phyloP scores from a whole-genome alignment of 2,797 vertebrate species.

The Karalla daura region DNA sequence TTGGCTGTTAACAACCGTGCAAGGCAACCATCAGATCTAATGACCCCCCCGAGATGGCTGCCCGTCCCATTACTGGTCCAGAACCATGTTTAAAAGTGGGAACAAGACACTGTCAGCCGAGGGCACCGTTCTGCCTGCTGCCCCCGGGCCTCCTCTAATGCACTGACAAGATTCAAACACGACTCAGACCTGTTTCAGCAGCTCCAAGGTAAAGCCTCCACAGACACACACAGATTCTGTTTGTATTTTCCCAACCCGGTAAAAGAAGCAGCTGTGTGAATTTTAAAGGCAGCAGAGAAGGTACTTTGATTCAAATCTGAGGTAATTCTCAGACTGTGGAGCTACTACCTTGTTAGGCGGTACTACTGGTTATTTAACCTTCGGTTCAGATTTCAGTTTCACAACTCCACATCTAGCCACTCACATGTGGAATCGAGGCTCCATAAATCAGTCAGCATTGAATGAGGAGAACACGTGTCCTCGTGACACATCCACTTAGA shows the following conservation, averaged over 20 bases:
- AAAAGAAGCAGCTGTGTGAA: background rate
- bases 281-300: slow-evolving; percentile 6
- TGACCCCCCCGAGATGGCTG: slow-evolving; percentile 53
- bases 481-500: background rate
- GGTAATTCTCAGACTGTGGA: background rate
- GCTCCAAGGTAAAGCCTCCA: slow-evolving; percentile 1
- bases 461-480: no score
- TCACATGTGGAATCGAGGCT: background rate
- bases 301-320: slow-evolving; percentile 5
- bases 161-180: background rate
- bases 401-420: background rate
- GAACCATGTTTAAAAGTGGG: slow-evolving; percentile 52
- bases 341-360: slow-evolving; percentile 8
- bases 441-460: no score
- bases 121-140: slow-evolving; percentile 2
- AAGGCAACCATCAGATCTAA: slow-evolving; percentile 65
- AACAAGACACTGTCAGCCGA: slow-evolving; percentile 15
- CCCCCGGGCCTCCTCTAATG: slow-evolving; percentile 1
- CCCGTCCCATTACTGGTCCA: slow-evolving; percentile 51
- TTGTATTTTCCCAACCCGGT: background rate
- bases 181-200: background rate
- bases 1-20: slow-evolving; percentile 61
- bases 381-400: slow-evolving; percentile 15
- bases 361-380: slow-evolving; percentile 18
- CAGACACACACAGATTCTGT: background rate